These are phyloP conservation scores for Danionella cerebrum DNA, from an alignment of 2,113 vertebrate genomes.

Conservation along the genomic window DNA sequence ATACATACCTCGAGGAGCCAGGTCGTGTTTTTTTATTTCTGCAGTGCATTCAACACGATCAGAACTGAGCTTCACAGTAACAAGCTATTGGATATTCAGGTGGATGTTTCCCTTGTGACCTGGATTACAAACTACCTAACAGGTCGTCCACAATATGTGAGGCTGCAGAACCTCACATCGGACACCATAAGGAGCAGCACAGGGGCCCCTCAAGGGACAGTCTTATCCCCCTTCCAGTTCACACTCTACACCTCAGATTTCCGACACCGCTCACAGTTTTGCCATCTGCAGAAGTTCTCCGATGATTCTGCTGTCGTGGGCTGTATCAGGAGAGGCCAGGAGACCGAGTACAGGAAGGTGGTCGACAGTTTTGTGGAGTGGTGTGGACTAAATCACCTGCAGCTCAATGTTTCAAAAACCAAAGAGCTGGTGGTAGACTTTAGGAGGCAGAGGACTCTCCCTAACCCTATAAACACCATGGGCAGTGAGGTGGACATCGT, in stretches of 20 bases:
- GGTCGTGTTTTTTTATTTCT: no score
- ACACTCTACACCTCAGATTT: constrained; percentile 10
- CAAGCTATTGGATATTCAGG: no score
- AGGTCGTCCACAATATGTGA: neutral
- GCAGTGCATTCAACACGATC: no score
- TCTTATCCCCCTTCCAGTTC: neutral
- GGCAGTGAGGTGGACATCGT: neutral
- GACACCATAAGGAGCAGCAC: neutral
- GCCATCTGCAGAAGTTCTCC: neutral
- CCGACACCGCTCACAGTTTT: neutral
- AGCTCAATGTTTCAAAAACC: neutral
- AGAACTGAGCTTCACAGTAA: no score
- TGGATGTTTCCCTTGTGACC: neutral
- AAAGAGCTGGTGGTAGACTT: neutral
- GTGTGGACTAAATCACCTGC: neutral
- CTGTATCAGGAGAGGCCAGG: neutral
- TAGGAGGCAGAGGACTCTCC: neutral
- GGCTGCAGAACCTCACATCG: neutral
- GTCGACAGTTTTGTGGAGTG: neutral
- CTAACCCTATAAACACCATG: neutral
- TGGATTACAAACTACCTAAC: neutral
- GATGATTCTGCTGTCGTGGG: neutral
- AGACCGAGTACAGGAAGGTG: neutral
- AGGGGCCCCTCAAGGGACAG: neutral
- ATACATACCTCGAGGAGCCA: no score